Base-by-base conservation (phyloP, 2,888 invertebrate genomes). In the Epistrophe eligans region DNA sequence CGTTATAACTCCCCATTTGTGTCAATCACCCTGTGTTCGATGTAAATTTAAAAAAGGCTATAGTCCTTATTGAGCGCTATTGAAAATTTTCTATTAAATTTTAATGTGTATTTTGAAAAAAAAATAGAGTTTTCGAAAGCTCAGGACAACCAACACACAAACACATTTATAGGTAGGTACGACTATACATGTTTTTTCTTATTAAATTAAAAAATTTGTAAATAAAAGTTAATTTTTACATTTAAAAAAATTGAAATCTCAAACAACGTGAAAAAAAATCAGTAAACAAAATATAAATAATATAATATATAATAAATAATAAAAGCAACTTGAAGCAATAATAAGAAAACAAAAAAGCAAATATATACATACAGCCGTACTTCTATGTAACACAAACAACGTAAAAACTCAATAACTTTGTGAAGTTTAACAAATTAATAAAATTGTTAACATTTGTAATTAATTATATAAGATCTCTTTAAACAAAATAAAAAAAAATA, bases 401-500 rank as follows among this genome's bases (percentile, higher is more conserved):
- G 72, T 70, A 85, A 58, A 85, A 70, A 70, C 35, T 60, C 43
- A 77, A 43, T 79, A 55, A 60, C 38, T 77, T 80, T 79, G 76
- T 72, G 13, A 74, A 80, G 50, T 72, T 45, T 45, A 70, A 73
- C 50, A 50, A 74, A 43, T 52, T n/a, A 79, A 72, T 52, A 81
- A 64, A 58, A 84, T 72, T 81, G 84, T 85, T 85, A 73, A 81
- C 43, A 77, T 77, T 81, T 85, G 77, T 77, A 85, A 81, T 74
- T 85, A 85, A 81, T 81, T 85, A 81, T 80, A 73, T 81, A 81
- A 81, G 81, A 85, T 77, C 62, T 77, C 77, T 81, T 85, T 81
- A 81, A 77, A 52, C 38, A 6, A 72, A 76, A 48, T 74, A 52
- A 24, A 64, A 48, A 8, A 7, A 24, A 64, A 48, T 8, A 7